Evolutionary conservation across 2,888 invertebrate genomes (phyloP), one percentile per base, ranked within the genome.

Genomic region (Cephus spinipes): DNA sequence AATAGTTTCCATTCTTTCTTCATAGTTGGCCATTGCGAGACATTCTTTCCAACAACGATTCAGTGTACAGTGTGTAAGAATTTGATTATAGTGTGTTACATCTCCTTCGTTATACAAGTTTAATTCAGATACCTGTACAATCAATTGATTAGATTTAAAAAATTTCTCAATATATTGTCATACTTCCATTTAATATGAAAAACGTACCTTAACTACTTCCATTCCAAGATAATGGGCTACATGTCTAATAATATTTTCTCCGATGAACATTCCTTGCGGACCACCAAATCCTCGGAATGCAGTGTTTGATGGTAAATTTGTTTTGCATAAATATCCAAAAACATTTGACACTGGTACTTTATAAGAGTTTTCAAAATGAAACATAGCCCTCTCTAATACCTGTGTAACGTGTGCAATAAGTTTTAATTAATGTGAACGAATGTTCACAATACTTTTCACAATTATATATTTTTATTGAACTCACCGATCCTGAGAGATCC

Each of bases 251-350:
- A 97, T 95, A 83, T 93, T 94, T 92, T 98, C 98, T 0, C 94
- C 96, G 1, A 95, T 94, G 88, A 96, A 96, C 97, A 98, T 97
- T 36, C 96, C 97, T 89, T 98, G 98, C 0, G 98, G 98, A 0
- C 95, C 97, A 11, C 98, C 98, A 87, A 98, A 98, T 2, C 98
- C 98, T 85, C 98, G 93, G 88, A 98, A 98, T 0, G 98, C 98
- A 0, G 98, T 98, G 89, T 98, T 98, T 0, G 98, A 97, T 0
- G 98, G 95, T 75, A 97, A 91, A 92, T 99, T 98, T 0, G 98
- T 99, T 92, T 94, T 96, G 88, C 98, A 98, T 15, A 95, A 92
- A 87, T 94, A 94, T 0, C 96, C 96, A 15, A 92, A 93, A 0
- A 96, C 94, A 82, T 94, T 93, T 0, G 95, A 93, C 83, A 96